These are phyloP conservation scores for Coracopsis vasa DNA, from an alignment of 2,113 vertebrate species.

Conservation along the genomic window DNA sequence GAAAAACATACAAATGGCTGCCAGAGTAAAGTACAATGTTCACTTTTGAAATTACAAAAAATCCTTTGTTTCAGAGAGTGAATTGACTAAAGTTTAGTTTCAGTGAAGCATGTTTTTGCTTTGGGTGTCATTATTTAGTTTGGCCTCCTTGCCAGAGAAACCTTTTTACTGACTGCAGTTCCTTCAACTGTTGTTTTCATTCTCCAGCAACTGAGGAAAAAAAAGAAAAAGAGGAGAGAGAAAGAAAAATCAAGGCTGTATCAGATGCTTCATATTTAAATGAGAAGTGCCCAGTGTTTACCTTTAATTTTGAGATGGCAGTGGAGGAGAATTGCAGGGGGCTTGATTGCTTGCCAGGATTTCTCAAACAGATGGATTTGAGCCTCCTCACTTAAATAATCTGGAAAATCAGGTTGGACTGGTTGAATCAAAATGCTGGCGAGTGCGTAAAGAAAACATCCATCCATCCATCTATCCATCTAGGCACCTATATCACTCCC, in stretches of 20 bases:
- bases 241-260: slow-evolving; percentile 29
- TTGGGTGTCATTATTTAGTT: slow-evolving; percentile 84
- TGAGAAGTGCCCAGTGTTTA: slow-evolving; percentile 69
- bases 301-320: slow-evolving; percentile 71
- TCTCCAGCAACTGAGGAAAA: slow-evolving; percentile 54
- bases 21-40: slow-evolving; percentile 80
- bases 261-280: slow-evolving; percentile 72
- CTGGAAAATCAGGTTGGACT: slow-evolving; percentile 78
- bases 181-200: slow-evolving; percentile 74
- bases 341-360: slow-evolving; percentile 69
- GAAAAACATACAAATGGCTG: slow-evolving; percentile 77
- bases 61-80: slow-evolving; percentile 80
- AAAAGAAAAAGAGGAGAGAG: neutral
- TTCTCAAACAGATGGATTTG: slow-evolving; percentile 71
- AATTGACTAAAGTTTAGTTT: slow-evolving; percentile 77
- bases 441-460: slow-evolving; percentile 64
- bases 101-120: slow-evolving; percentile 83
- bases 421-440: slow-evolving; percentile 72
- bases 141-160: slow-evolving; percentile 75
- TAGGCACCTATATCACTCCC: neutral
- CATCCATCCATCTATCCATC: neutral
- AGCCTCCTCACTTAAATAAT: slow-evolving; percentile 73
- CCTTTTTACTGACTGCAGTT: slow-evolving; percentile 68
- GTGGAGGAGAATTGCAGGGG: slow-evolving; percentile 53
- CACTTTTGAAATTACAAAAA: slow-evolving; percentile 81